Percentiles rank a stretch among this genome's conserved stretches.
Conservation (phyloP, 2,113 vertebrate species). For the Cinclus cinclus region DNA sequence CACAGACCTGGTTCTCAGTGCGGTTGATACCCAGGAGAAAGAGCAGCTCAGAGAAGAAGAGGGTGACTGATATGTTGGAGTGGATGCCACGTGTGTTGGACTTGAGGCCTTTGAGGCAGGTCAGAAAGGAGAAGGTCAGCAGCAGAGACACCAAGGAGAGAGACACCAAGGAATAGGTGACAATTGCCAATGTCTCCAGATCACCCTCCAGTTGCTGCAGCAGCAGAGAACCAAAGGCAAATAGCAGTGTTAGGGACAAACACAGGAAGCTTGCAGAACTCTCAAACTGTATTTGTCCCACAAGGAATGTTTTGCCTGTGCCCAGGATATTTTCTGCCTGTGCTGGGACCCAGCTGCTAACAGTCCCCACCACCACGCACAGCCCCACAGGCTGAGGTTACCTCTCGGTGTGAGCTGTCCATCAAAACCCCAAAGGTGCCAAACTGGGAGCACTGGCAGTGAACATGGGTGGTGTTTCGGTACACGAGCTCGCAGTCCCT, state of each 20-base stretch:
- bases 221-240: slow-evolving; percentile 35
- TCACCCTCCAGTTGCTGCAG: slow-evolving; percentile 91
- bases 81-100: slow-evolving; percentile 96
- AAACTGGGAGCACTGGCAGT: slow-evolving; percentile 93
- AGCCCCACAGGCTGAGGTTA: slow-evolving; percentile 41
- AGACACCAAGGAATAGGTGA: slow-evolving; percentile 88
- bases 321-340: neutral
- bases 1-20: slow-evolving; percentile 92
- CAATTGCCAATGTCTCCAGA: slow-evolving; percentile 90
- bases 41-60: slow-evolving; percentile 91
- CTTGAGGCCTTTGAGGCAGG: slow-evolving; percentile 92
- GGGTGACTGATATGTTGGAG: slow-evolving; percentile 88
- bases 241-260: neutral
- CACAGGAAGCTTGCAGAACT: neutral
- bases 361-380: neutral
- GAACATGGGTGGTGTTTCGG: slow-evolving; percentile 92
- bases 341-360: neutral
- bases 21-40: slow-evolving; percentile 92
- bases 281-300: neutral
- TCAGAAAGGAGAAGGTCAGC: slow-evolving; percentile 86
- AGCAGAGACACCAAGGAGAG: slow-evolving; percentile 88
- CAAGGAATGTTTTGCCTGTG: neutral
- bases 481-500: slow-evolving; percentile 92
- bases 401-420: slow-evolving; percentile 98
- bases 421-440: slow-evolving; percentile 95